These are phyloP conservation scores for Cantharis rufa DNA, from an alignment of 2,888 invertebrate species.

Conservation along the genomic window DNA sequence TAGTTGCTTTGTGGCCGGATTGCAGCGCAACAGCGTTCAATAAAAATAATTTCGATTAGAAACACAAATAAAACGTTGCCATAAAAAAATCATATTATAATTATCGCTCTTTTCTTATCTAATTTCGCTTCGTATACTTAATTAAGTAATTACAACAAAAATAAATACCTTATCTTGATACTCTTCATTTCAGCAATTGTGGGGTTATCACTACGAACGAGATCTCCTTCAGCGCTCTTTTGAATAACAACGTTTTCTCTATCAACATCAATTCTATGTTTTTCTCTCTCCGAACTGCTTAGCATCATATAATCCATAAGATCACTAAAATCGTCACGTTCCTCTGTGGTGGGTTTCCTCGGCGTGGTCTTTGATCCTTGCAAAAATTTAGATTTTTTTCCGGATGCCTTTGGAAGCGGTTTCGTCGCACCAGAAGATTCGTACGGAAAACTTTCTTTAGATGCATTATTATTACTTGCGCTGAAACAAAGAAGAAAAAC, in stretches of 20 bases:
- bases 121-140: background rate
- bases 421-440: constrained; percentile 27
- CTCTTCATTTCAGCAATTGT: constrained; percentile 71
- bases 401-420: constrained; percentile 29
- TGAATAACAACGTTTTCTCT: constrained; percentile 58
- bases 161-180: constrained; percentile 54
- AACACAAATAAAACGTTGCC: background rate
- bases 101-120: background rate
- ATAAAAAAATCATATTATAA: background rate
- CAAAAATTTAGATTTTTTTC: background rate
- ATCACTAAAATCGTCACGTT: constrained; percentile 66
- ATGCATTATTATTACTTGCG: constrained; percentile 51
- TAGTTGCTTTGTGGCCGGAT: background rate
- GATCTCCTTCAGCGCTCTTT: constrained; percentile 60
- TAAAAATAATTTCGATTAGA: background rate
- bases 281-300: constrained; percentile 58
- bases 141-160: background rate
- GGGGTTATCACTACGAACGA: constrained; percentile 65
- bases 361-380: constrained; percentile 2
- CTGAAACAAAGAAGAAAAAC: constrained; percentile 34
- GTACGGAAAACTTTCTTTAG: constrained; percentile 50
- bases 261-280: constrained; percentile 57
- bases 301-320: constrained; percentile 61
- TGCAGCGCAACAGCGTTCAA: background rate
- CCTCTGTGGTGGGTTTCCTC: constrained; percentile 43